Percentiles rank a stretch among this genome's conserved stretches.
Evolutionary conservation across 2,888 invertebrate genomes (phyloP).

Genomic region (Mycalesis mineus): DNA sequence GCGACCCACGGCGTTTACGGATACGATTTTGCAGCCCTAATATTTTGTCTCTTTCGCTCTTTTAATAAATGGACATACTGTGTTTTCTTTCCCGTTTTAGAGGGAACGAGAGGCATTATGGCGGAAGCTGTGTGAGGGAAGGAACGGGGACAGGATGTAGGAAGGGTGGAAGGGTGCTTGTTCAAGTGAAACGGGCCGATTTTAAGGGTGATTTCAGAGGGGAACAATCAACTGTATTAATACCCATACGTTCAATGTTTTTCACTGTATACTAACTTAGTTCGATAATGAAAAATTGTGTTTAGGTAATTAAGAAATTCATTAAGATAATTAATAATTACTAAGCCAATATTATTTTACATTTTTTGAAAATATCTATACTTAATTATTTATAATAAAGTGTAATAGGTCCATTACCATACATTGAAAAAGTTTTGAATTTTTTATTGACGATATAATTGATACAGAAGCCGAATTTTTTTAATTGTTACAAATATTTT

Average conservation of each 20-base stretch:
- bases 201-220: constrained; percentile 47
- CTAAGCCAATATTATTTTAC: too few relatives aligned
- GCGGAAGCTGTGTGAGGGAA: constrained; percentile 62
- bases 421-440: too few relatives aligned
- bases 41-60: constrained; percentile 32
- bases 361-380: too few relatives aligned
- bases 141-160: constrained; percentile 45
- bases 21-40: constrained; percentile 44
- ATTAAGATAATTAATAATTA: too few relatives aligned
- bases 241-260: neutral
- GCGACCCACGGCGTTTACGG: constrained; percentile 44
- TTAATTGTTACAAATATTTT: too few relatives aligned
- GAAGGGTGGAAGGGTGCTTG: constrained; percentile 55
- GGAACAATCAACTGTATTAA: constrained; percentile 41
- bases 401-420: too few relatives aligned
- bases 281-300: neutral
- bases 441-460: too few relatives aligned
- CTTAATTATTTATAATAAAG: too few relatives aligned
- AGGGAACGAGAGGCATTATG: constrained; percentile 37
- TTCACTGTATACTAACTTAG: neutral
- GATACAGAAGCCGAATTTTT: too few relatives aligned
- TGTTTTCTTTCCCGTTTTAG: constrained; percentile 11
- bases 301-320: neutral
- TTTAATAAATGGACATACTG: constrained; percentile 3
- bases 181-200: constrained; percentile 56